phyloP scores from a whole-genome alignment of 1,140 invertebrate genomes.

The Drosophila insularis region DNA sequence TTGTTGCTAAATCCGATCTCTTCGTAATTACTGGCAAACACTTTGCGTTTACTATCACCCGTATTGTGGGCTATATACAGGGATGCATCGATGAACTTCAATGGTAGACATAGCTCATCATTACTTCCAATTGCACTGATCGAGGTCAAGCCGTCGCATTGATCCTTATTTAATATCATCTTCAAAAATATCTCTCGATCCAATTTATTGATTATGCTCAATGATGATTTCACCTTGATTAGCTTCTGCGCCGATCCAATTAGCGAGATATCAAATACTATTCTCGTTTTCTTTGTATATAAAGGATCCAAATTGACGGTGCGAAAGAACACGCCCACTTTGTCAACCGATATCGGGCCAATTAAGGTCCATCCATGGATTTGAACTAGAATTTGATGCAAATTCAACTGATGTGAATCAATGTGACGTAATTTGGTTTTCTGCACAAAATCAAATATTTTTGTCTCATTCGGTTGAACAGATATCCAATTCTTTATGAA shows the following conservation, averaged over 20 bases:
- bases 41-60: slow-evolving; percentile 23
- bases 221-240: slow-evolving; percentile 96
- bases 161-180: slow-evolving; percentile 83
- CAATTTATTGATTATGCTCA: slow-evolving; percentile 91
- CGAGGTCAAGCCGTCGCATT: slow-evolving; percentile 35
- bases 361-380: slow-evolving; percentile 95
- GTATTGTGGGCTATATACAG: slow-evolving; percentile 60
- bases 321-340: slow-evolving; percentile 96
- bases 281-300: slow-evolving; percentile 85
- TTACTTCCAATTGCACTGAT: slow-evolving; percentile 50
- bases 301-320: slow-evolving; percentile 86
- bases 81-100: slow-evolving; percentile 74
- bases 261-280: slow-evolving; percentile 94
- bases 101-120: slow-evolving; percentile 73
- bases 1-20: slow-evolving; percentile 63
- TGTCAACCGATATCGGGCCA: slow-evolving; percentile 95
- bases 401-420: slow-evolving; percentile 89
- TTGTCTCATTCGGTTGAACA: slow-evolving; percentile 87
- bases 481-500: slow-evolving; percentile 85
- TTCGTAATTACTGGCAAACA: slow-evolving; percentile 30
- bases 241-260: slow-evolving; percentile 97
- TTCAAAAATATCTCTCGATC: slow-evolving; percentile 88
- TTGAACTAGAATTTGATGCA: slow-evolving; percentile 93
- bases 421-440: slow-evolving; percentile 89
- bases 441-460: slow-evolving; percentile 92